Base-by-base conservation (phyloP, 2,113 vertebrate genomes). In the Ictidomys tridecemlineatus region DNA sequence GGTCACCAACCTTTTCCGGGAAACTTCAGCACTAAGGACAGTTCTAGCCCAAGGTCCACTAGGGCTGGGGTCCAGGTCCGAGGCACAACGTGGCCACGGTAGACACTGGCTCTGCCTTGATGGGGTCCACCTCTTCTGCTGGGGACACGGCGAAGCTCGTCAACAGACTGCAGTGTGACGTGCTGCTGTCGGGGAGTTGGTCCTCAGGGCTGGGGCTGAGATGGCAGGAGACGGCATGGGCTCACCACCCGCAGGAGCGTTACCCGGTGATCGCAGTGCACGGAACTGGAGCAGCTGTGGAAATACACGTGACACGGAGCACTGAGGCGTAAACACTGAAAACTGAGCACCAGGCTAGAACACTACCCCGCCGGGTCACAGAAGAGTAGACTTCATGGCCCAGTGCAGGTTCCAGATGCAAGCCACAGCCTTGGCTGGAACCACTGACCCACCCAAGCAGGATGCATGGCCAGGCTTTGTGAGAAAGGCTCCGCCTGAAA, bases 201-300 rank as follows among this genome's bases (percentile, higher is more conserved):
- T 61, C 61, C 28, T 58, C 69, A 92, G 8, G 8, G 2, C 67
- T 20, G 53, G 30, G 45, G 18, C 20, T 65, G 28, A 79, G 84
- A 73, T 70, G 5, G 73, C 32, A 85, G 22, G 37, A 74, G 8
- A 89, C 58, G 92, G 28, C 42, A 18, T 61, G 56, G 37, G 32
- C 65, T 87, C 93, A 22, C 8, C 61, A 42, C 20, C 65, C n/a
- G 17, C 0, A 42, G 18, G 22, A 70, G 20, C 2, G 96, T 89
- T 56, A 85, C 51, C 20, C 72, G 11, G 56, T 70, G 30, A n/a
- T 87, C 97, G 92, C 8, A 3, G 45, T 72, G 58, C 91, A 65
- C n/a, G 53, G 65, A 80, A 80, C 87, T 77, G 88, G 79, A 90
- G 20, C 84, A 87, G 16, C 28, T 79, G 37, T 79, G 84, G 89